phyloP scores from a whole-genome alignment of 2,888 invertebrate species.

The Leuctra nigra region DNA sequence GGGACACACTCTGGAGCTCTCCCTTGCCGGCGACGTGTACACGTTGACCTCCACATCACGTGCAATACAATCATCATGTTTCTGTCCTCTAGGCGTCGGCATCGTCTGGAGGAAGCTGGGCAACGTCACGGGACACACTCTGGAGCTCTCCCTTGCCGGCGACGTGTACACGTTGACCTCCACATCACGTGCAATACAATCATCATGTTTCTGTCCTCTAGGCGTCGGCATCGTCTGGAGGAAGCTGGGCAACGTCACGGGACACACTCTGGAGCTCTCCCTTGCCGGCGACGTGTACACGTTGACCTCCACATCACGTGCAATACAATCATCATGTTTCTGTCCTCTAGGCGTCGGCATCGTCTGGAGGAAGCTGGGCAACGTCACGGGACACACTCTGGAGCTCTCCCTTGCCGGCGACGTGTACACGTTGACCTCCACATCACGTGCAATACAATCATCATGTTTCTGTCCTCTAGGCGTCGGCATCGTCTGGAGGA shows the following conservation, averaged over 20 bases:
- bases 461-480: too few relatives aligned
- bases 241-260: background rate
- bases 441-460: too few relatives aligned
- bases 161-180: background rate
- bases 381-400: background rate
- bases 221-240: background rate
- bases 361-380: background rate
- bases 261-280: background rate
- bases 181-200: too few relatives aligned
- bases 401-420: background rate
- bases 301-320: slow-evolving; percentile 51
- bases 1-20: background rate
- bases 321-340: too few relatives aligned
- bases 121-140: background rate
- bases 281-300: background rate
- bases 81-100: background rate
- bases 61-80: too few relatives aligned
- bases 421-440: slow-evolving; percentile 29
- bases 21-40: background rate
- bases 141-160: background rate
- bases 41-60: slow-evolving; percentile 49
- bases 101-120: background rate
- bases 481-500: background rate
- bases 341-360: background rate
- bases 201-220: too few relatives aligned